Percentiles rank a stretch among this genome's conserved stretches.
phyloP scores from a whole-genome alignment of 2,888 invertebrate species.

The Hydroisotoma schaefferi region DNA sequence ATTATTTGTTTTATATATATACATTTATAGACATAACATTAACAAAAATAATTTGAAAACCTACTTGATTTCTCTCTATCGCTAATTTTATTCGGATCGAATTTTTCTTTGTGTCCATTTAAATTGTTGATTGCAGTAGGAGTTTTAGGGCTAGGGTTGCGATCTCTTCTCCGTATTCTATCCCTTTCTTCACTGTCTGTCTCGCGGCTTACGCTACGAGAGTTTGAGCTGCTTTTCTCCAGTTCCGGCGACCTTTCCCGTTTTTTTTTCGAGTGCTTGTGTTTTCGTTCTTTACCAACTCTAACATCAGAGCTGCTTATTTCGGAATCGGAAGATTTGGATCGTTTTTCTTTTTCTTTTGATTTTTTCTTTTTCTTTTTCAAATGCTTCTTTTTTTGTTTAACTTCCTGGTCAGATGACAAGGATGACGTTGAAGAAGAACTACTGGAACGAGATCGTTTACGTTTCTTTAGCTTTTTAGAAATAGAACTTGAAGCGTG shows the following conservation, averaged over 20 bases:
- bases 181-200: slow-evolving; percentile 32
- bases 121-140: not conserved
- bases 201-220: slow-evolving; percentile 1
- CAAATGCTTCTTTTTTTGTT: slow-evolving; percentile 12
- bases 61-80: slow-evolving; percentile 14
- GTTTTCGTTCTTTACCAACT: slow-evolving; percentile 6
- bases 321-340: slow-evolving; percentile 8
- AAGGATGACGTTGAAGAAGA: slow-evolving; percentile 25
- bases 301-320: not conserved
- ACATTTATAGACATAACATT: not conserved
- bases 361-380: slow-evolving; percentile 18
- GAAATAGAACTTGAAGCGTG: not conserved
- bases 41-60: not conserved
- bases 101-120: slow-evolving; percentile 3
- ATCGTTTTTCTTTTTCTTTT: slow-evolving; percentile 6
- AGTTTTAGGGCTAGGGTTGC: slow-evolving; percentile 31
- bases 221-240: not conserved
- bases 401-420: slow-evolving; percentile 11
- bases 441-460: slow-evolving; percentile 17
- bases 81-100: slow-evolving; percentile 3
- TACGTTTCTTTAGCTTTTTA: slow-evolving; percentile 18
- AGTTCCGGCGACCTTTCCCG: too few relatives aligned
- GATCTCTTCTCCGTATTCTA: slow-evolving; percentile 22
- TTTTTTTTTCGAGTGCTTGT: slow-evolving; percentile 9
- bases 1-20: not conserved